Conservation (phyloP, 2,113 vertebrate species). For the Hippocampus comes region DNA sequence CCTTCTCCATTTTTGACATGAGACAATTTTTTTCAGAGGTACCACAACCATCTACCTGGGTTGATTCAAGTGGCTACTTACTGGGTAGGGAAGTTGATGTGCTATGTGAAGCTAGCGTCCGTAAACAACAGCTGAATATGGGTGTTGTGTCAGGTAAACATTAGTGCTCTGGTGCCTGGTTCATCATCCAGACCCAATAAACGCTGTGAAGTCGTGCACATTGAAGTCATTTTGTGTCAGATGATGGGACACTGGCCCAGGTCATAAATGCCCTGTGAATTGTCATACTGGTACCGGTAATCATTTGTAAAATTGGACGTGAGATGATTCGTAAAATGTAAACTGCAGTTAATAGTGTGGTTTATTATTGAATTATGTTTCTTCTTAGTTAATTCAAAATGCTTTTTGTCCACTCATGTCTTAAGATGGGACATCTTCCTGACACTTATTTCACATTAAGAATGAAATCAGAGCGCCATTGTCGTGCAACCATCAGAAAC, state of each 20-base stretch:
- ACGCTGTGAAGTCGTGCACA: no score
- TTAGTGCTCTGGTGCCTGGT: not conserved
- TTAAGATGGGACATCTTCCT: not conserved
- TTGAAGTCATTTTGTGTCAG: not conserved
- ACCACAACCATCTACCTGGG: not conserved
- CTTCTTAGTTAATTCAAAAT: not conserved
- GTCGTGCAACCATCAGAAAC: not conserved
- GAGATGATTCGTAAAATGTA: no score
- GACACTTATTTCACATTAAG: not conserved
- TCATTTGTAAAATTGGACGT: no score
- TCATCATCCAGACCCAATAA: not conserved
- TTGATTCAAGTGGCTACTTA: not conserved
- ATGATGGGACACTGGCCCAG: not conserved
- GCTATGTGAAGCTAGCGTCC: not conserved
- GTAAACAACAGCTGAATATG: not conserved
- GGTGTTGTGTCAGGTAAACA: not conserved
- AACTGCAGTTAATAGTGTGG: no score
- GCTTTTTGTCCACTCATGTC: not conserved
- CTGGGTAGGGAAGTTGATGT: not conserved
- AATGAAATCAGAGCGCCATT: not conserved
- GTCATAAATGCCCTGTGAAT: not conserved
- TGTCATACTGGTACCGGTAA: not conserved
- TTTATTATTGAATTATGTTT: not conserved
- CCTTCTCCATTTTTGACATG: not conserved
- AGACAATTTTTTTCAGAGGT: not conserved